Evolutionary conservation across 2,888 invertebrate genomes (phyloP).

Genomic region (Peribatodes rhomboidaria): DNA sequence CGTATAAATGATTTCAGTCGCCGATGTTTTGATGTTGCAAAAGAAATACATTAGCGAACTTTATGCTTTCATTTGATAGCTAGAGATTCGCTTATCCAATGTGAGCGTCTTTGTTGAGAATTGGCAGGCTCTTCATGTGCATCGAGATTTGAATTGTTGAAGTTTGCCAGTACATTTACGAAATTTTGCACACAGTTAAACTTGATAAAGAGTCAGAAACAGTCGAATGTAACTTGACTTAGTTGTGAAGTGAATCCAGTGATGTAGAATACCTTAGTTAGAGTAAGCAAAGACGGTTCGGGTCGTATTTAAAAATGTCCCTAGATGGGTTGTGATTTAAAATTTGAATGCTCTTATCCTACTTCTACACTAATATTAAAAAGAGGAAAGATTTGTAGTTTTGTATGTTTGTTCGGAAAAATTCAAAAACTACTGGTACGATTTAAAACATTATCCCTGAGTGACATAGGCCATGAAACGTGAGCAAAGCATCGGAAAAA

Average conservation of each 20-base stretch:
- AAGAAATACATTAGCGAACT: conserved; percentile 33
- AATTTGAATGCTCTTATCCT: too few relatives aligned
- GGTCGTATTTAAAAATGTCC: not conserved
- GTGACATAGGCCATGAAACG: too few relatives aligned
- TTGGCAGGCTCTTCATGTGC: conserved; percentile 46
- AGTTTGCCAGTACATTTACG: conserved; percentile 53
- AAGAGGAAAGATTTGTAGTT: too few relatives aligned
- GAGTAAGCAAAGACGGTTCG: not conserved
- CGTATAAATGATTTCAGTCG: not conserved
- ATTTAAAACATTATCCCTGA: too few relatives aligned
- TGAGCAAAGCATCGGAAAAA: too few relatives aligned
- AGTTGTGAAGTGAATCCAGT: conserved; percentile 19
- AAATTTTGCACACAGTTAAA: conserved; percentile 58
- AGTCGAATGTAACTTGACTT: conserved; percentile 29
- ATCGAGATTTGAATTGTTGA: conserved; percentile 47
- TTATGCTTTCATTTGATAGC: conserved; percentile 11
- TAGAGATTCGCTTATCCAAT: conserved; percentile 37
- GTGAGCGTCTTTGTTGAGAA: conserved; percentile 44
- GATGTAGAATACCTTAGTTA: not conserved
- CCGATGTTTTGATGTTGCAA: conserved; percentile 6
- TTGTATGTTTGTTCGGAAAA: too few relatives aligned
- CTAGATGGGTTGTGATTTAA: too few relatives aligned
- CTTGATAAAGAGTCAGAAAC: conserved; percentile 51
- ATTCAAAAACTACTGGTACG: too few relatives aligned
- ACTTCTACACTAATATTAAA: too few relatives aligned